A percentile compares a stretch with the other conserved stretches of the same genome.
Evolutionary conservation across 2,113 vertebrate genomes (phyloP).

Genomic region (Saccopteryx leptura): DNA sequence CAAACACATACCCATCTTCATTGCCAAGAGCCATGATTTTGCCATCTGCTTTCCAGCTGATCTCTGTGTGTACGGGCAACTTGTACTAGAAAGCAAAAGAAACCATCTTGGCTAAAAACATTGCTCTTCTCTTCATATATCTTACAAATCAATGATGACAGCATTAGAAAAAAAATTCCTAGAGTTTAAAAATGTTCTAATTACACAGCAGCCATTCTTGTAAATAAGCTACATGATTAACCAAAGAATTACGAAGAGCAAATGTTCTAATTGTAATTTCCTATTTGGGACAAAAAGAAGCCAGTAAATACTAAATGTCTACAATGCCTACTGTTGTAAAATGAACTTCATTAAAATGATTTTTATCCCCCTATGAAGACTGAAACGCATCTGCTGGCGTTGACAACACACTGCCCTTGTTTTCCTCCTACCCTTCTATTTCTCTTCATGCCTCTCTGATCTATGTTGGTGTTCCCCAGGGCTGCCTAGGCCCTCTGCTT

Average conservation of each 20-base stretch:
- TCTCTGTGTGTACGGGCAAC: slow-evolving; percentile 95
- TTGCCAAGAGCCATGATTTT: slow-evolving; percentile 96
- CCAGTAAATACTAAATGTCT: not conserved
- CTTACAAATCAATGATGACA: slow-evolving; percentile 12
- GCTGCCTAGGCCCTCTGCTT: not conserved
- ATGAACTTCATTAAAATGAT: not conserved
- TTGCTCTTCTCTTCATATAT: not conserved
- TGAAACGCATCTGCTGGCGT: not conserved
- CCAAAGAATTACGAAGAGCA: slow-evolving; percentile 36
- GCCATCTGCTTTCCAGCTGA: slow-evolving; percentile 98
- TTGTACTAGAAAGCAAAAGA: slow-evolving; percentile 93
- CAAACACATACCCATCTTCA: slow-evolving; percentile 96
- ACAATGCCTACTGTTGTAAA: not conserved
- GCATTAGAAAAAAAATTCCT: not conserved
- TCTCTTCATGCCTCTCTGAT: not conserved
- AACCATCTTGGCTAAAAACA: slow-evolving; percentile 57
- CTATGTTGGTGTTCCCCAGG: not conserved
- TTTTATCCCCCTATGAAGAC: not conserved
- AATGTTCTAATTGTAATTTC: not conserved
- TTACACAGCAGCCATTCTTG: not conserved
- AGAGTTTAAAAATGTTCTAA: slow-evolving; percentile 33
- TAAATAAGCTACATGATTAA: slow-evolving; percentile 39
- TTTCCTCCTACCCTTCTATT: not conserved
- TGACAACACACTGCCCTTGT: not conserved
- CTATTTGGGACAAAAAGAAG: not conserved